phyloP scores from a whole-genome alignment of 2,797 vertebrate genomes.

The Sebastolobus altivelis region DNA sequence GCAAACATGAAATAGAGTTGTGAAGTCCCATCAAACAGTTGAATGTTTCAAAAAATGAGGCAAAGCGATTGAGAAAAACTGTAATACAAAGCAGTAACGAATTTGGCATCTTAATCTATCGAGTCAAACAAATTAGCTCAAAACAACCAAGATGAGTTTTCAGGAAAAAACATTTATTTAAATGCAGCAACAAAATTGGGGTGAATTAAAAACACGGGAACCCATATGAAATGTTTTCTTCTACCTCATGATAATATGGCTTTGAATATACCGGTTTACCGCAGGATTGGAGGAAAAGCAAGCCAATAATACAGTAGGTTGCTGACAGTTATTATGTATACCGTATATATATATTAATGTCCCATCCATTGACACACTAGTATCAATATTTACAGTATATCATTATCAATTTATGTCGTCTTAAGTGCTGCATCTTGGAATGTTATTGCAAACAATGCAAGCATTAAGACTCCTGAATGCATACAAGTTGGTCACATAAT shows the following conservation, averaged over 20 bases:
- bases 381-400: constrained; percentile 53
- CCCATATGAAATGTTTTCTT: constrained; percentile 44
- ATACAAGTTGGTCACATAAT: constrained; percentile 57
- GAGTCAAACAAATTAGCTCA: constrained; percentile 8
- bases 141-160: constrained; percentile 30
- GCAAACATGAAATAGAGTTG: no score
- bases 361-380: constrained; percentile 45
- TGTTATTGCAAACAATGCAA: constrained; percentile 75
- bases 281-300: constrained; percentile 38
- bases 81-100: neutral
- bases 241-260: constrained; percentile 49
- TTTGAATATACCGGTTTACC: constrained; percentile 51
- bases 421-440: constrained; percentile 71
- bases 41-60: no score
- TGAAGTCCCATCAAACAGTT: no score
- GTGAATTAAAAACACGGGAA: constrained; percentile 46
- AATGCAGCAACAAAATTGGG: constrained; percentile 60
- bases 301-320: constrained; percentile 54
- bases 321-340: constrained; percentile 29
- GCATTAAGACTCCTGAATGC: constrained; percentile 61
- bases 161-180: constrained; percentile 76
- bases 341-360: constrained; percentile 47
- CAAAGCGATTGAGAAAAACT: no score
- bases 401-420: constrained; percentile 46
- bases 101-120: neutral